Evolutionary conservation across 2,888 invertebrate species (phyloP).

Genomic region (Baccha elongata): DNA sequence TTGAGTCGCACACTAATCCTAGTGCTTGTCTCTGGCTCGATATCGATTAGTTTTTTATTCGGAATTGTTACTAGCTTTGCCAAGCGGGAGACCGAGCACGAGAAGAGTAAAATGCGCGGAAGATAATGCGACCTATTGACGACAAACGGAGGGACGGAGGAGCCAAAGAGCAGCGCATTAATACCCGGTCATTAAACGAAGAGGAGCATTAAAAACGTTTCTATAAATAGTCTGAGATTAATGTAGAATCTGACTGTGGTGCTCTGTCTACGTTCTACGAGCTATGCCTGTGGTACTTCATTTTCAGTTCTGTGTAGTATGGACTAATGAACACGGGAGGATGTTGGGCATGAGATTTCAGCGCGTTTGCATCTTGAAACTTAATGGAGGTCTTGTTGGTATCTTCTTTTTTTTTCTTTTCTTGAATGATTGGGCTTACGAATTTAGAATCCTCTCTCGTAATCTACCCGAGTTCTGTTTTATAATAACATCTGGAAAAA

Average conservation of each 20-base stretch:
- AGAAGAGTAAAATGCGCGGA: slow-evolving; percentile 16
- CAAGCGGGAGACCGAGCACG: slow-evolving; percentile 29
- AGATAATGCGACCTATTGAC: slow-evolving; percentile 47
- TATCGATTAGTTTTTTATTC: slow-evolving; percentile 74
- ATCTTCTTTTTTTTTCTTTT: neutral
- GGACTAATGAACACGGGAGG: slow-evolving; percentile 28
- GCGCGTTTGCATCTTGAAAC: slow-evolving; percentile 13
- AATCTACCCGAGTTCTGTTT: slow-evolving; percentile 37
- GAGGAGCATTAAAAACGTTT: slow-evolving; percentile 47
- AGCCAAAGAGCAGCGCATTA: slow-evolving; percentile 33
- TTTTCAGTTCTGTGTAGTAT: slow-evolving; percentile 24
- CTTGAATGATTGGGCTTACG: slow-evolving; percentile 1
- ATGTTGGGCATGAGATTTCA: slow-evolving; percentile 21
- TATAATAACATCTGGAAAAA: slow-evolving; percentile 50
- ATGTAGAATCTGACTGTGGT: slow-evolving; percentile 63
- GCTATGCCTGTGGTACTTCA: slow-evolving; percentile 33
- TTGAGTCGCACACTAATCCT: slow-evolving; percentile 72
- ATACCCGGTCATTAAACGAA: slow-evolving; percentile 56
- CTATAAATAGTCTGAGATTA: slow-evolving; percentile 71
- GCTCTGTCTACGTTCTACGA: slow-evolving; percentile 40
- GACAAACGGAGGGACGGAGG: neutral
- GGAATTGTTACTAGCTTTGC: slow-evolving; percentile 41
- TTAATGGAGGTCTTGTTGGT: slow-evolving; percentile 12
- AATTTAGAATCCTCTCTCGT: slow-evolving; percentile 13
- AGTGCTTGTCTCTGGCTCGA: slow-evolving; percentile 70